Evolutionary conservation across 2,888 invertebrate genomes (phyloP).

Genomic region (Tetrapedia diversipes): DNA sequence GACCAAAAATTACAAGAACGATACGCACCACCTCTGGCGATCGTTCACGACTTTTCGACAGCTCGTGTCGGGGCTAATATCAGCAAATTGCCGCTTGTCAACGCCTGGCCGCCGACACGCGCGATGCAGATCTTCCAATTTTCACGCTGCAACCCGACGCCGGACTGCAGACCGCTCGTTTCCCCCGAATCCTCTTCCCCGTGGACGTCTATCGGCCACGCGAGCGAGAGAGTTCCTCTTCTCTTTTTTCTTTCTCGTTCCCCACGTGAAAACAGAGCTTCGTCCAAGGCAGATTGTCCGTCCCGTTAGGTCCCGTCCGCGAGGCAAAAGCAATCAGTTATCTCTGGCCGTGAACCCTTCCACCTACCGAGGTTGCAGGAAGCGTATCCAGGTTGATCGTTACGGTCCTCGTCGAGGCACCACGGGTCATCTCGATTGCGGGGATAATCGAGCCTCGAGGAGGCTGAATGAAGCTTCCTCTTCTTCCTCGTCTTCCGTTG

Average conservation of each 20-base stretch:
- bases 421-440: constrained; percentile 65
- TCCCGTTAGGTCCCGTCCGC: constrained; percentile 69
- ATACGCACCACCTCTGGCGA: neutral
- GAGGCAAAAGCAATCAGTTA: constrained; percentile 69
- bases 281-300: constrained; percentile 60
- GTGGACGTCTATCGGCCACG: constrained; percentile 26
- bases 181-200: neutral
- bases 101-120: neutral
- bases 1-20: constrained; percentile 11
- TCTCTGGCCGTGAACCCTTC: constrained; percentile 60
- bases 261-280: constrained; percentile 50
- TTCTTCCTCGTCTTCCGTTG: neutral
- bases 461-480: constrained; percentile 58
- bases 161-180: neutral
- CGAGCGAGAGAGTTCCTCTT: neutral
- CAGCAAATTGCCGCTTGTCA: constrained; percentile 40
- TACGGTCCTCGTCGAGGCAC: constrained; percentile 58
- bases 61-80: constrained; percentile 17
- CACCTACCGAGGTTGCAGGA: constrained; percentile 61
- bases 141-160: constrained; percentile 18
- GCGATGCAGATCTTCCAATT: constrained; percentile 32
- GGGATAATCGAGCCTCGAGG: constrained; percentile 63
- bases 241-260: constrained; percentile 14
- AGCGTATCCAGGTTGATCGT: constrained; percentile 66
- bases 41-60: constrained; percentile 17